Evolutionary conservation across 1,140 invertebrate species (phyloP).

Genomic region (Drosophila quadrilineata): DNA sequence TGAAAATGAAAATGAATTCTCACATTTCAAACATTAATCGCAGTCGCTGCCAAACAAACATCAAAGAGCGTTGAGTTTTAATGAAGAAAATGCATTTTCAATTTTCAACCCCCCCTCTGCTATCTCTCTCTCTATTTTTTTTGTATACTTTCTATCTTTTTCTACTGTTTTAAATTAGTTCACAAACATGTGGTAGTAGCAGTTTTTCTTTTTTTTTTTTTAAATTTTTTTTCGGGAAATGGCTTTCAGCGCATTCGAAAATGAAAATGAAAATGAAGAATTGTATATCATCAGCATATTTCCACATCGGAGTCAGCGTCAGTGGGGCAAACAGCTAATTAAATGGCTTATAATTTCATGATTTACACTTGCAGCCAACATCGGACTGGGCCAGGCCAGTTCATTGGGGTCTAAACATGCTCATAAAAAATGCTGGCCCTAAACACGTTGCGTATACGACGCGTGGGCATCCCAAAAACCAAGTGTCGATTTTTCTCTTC

Average conservation of each 20-base stretch:
- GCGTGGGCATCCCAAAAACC: conserved; percentile 7
- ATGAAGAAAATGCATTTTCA: conserved; percentile 65
- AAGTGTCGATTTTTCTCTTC: conserved; percentile 14
- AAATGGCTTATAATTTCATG: conserved; percentile 77
- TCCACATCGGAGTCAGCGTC: conserved; percentile 54
- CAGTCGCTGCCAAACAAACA: conserved; percentile 45
- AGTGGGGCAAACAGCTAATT: conserved; percentile 58
- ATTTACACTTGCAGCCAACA: conserved; percentile 68
- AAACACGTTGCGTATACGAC: conserved; percentile 43
- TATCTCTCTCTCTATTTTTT: too few relatives aligned
- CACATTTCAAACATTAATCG: conserved; percentile 17
- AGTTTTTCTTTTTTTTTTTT: too few relatives aligned
- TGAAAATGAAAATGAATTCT: conserved; percentile 45
- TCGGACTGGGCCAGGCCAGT: too few relatives aligned
- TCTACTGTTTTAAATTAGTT: conserved; percentile 44
- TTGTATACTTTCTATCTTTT: too few relatives aligned
- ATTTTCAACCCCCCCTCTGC: conserved; percentile 23
- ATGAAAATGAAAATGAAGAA: too few relatives aligned
- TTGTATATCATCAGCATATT: conserved; percentile 62
- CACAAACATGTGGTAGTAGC: conserved; percentile 30
- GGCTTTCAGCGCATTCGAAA: conserved; percentile 52
- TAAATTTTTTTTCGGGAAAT: too few relatives aligned
- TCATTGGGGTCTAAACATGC: conserved; percentile 48
- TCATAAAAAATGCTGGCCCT: conserved; percentile 52
- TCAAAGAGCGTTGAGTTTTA: conserved; percentile 57